phyloP scores from a whole-genome alignment of 2,888 invertebrate species.

The Bedellia somnulentella region DNA sequence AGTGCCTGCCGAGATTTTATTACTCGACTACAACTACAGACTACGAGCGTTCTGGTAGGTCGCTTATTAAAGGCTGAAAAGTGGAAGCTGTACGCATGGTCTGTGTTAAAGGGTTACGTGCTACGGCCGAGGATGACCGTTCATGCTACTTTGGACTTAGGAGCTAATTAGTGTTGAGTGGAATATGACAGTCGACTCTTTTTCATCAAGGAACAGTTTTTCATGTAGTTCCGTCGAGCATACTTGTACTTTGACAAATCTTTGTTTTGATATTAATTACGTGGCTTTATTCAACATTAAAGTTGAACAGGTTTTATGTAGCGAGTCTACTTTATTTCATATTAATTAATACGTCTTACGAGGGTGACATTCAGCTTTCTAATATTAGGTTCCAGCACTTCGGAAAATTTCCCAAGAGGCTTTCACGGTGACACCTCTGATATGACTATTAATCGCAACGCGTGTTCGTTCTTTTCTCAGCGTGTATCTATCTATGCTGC shows the following conservation, averaged over 20 bases:
- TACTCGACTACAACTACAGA: constrained; percentile 57
- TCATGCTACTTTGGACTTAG: constrained; percentile 44
- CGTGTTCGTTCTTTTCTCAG: too few species aligned
- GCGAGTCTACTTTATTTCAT: too few species aligned
- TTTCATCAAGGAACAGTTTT: background rate
- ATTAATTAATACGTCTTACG: constrained; percentile 54
- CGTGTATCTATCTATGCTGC: too few species aligned
- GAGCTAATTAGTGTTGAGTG: constrained; percentile 34
- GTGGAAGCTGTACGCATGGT: constrained; percentile 6
- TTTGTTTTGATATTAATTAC: background rate
- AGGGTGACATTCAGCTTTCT: too few species aligned
- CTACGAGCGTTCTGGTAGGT: constrained; percentile 26
- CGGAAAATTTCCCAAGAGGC: constrained; percentile 36
- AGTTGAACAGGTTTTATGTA: too few species aligned
- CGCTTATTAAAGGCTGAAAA: constrained; percentile 26
- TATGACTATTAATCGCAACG: constrained; percentile 29
- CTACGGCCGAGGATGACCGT: constrained; percentile 32
- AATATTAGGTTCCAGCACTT: constrained; percentile 23
- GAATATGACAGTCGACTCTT: constrained; percentile 24
- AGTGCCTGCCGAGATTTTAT: constrained; percentile 59
- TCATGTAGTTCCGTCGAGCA: background rate
- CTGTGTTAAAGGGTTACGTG: constrained; percentile 2
- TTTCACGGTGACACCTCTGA: constrained; percentile 28
- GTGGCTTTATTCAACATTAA: background rate
- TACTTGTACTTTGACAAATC: background rate